Evolutionary conservation across 2,113 vertebrate species (phyloP), one percentile per base, ranked within the genome.

Genomic region (Balaenoptera acutorostrata): DNA sequence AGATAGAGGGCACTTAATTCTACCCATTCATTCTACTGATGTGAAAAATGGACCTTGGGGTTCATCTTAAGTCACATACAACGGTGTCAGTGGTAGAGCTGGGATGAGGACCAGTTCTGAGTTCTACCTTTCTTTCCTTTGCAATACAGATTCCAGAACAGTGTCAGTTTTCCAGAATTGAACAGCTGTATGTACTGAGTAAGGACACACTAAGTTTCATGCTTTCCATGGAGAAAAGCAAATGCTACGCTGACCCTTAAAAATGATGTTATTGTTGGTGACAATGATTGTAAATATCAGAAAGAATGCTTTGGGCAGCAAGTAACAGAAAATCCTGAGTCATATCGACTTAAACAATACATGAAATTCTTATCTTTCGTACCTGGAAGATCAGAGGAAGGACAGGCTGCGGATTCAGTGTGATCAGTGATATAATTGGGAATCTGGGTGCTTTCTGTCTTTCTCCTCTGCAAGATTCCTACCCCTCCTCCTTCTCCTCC

Each of bases 291-390:
- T 13, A 46, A 63, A 21, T 39, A 63, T 14, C 23, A 36, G 41
- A 49, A 20, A n/a, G 71, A 75, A 39, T 31, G 39, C 33, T 61
- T 27, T 41, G 52, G 59, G 95, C 8, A 49, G 52, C 61, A 74
- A 97, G 72, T 83, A 82, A 82, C 72, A 69, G 86, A 55, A 90
- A 72, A 78, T 27, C 12, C 7, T 20, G 27, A 52, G 49, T 74
- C 88, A 41, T 29, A 64, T 36, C 0, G 13, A 59, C 39, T 59
- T 41, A 63, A 25, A 66, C 29, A 74, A 36, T 68, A n/a, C 36
- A 27, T 33, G 63, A 63, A 27, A 25, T 61, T 46, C 57, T 82
- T 46, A 20, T 41, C 39, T 85, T 66, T 27, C 36, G 8, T 46
- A 55, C 25, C 39, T 11, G 44, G 18, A 33, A 33, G 25, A 7